These are phyloP conservation scores for Kryptopterus vitreolus DNA, from an alignment of 2,797 vertebrate species.

Conservation along the genomic window DNA sequence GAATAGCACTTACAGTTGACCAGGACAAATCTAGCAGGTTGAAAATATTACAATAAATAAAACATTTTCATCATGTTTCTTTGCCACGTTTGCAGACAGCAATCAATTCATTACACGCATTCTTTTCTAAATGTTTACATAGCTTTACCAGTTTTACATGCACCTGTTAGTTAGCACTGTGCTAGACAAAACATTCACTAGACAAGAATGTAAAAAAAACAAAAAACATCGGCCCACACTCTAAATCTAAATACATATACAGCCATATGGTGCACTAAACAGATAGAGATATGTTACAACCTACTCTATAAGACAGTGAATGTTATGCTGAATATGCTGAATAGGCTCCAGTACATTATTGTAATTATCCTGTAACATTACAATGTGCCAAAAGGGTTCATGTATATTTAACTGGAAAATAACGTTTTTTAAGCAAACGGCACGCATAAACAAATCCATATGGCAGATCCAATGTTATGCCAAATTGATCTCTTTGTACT, in stretches of 20 bases:
- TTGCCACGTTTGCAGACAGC: not conserved
- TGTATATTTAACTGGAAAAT: not conserved
- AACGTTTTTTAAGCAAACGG: not conserved
- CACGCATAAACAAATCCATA: not conserved
- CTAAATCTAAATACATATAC: too few species aligned
- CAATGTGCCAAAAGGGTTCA: not conserved
- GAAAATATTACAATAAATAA: too few species aligned
- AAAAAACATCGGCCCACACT: not conserved
- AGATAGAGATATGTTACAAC: not conserved
- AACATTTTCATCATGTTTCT: too few species aligned
- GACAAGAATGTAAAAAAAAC: too few species aligned
- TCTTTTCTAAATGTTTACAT: not conserved
- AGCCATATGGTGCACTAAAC: not conserved
- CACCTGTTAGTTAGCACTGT: not conserved
- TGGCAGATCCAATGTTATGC: not conserved
- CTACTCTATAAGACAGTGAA: not conserved
- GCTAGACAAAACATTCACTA: not conserved
- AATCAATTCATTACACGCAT: not conserved
- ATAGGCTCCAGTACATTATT: not conserved
- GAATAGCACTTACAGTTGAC: not conserved
- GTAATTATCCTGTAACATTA: not conserved
- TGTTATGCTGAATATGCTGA: not conserved
- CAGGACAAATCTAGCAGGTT: not conserved
- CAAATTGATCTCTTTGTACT: not conserved
- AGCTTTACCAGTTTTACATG: too few species aligned